Percentiles rank a stretch among this genome's conserved stretches.
phyloP scores from a whole-genome alignment of 2,888 invertebrate genomes.

The Graphium colonna region DNA sequence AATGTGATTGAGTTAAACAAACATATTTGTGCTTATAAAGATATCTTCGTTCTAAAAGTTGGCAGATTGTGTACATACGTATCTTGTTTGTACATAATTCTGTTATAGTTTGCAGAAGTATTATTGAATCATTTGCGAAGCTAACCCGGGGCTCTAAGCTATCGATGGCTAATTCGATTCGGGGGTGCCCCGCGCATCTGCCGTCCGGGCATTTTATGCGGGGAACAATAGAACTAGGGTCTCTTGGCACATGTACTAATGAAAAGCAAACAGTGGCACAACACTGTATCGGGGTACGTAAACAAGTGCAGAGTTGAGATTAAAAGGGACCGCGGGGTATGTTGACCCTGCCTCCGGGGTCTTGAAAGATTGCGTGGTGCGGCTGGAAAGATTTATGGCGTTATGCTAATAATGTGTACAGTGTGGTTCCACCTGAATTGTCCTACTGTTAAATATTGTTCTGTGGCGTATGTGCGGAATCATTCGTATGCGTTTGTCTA shows the following conservation, averaged over 20 bases:
- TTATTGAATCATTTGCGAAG: conserved; percentile 23
- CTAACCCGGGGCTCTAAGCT: conserved; percentile 14
- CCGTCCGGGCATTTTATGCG: conserved; percentile 23
- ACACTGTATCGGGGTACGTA: background rate
- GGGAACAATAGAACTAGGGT: conserved; percentile 29
- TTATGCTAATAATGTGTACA: too few relatives aligned
- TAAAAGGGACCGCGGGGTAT: conserved; percentile 14
- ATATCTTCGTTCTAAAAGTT: background rate
- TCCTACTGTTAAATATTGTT: too few relatives aligned
- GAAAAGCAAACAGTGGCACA: conserved; percentile 35
- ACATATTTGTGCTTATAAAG: background rate
- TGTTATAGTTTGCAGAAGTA: conserved; percentile 21
- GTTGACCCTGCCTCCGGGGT: too few relatives aligned
- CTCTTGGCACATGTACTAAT: conserved; percentile 36
- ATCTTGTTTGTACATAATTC: background rate
- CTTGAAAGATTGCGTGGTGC: too few relatives aligned
- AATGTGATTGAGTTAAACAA: background rate
- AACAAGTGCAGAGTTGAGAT: conserved; percentile 30
- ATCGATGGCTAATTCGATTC: conserved; percentile 17
- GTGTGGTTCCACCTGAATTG: too few relatives aligned
- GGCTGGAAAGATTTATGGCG: too few relatives aligned
- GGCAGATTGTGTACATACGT: background rate
- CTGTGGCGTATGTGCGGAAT: too few relatives aligned
- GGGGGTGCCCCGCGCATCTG: conserved; percentile 8
- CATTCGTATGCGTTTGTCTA: too few relatives aligned